phyloP scores from a whole-genome alignment of 2,888 invertebrate genomes.

The Lordiphosa fenestrarum region DNA sequence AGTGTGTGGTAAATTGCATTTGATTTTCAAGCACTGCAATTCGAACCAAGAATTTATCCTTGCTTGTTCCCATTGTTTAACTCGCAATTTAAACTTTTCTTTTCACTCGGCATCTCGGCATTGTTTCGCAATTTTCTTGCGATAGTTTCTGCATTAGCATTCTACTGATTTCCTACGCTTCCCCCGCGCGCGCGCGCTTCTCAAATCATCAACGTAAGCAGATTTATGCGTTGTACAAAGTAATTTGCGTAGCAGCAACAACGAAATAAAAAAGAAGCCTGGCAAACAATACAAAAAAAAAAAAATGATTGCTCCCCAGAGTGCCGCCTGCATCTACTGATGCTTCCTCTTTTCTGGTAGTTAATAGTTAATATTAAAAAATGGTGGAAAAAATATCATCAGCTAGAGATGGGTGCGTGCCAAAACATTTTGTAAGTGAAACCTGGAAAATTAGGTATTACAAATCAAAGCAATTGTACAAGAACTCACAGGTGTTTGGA shows the following conservation, averaged over 20 bases:
- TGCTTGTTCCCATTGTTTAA: neutral
- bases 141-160: conserved; percentile 20
- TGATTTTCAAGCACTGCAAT: conserved; percentile 31
- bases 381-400: too few relatives aligned
- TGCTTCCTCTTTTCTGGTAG: conserved; percentile 13
- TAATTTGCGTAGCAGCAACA: conserved; percentile 30
- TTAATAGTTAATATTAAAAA: conserved; percentile 42
- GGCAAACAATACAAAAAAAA: conserved; percentile 32
- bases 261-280: conserved; percentile 9
- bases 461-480: neutral
- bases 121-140: conserved; percentile 18
- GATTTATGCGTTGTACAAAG: conserved; percentile 38
- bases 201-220: conserved; percentile 36
- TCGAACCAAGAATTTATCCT: conserved; percentile 9
- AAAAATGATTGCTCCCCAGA: conserved; percentile 30
- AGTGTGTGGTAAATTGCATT: conserved; percentile 54
- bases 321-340: neutral
- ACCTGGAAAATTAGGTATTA: neutral
- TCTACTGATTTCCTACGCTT: conserved; percentile 9
- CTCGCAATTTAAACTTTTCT: conserved; percentile 17
- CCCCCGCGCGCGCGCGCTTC: neutral
- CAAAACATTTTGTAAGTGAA: neutral
- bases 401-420: too few relatives aligned
- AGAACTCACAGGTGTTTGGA: neutral
- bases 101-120: conserved; percentile 8